These are phyloP conservation scores for Bucorvus abyssinicus DNA, from an alignment of 2,797 vertebrate species.

Conservation along the genomic window DNA sequence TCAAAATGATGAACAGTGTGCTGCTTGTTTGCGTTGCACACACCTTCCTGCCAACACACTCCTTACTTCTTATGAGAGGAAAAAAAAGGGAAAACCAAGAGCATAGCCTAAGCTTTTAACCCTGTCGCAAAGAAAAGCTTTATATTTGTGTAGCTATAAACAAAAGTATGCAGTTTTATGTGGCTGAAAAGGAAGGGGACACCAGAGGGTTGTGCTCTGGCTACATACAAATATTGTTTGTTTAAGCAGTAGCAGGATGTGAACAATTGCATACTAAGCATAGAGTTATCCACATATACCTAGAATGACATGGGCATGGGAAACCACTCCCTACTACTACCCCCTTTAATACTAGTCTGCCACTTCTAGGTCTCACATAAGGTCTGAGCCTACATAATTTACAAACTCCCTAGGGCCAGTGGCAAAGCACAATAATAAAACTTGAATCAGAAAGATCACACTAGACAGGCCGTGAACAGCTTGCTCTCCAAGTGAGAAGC, in stretches of 20 bases:
- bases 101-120: constrained; percentile 12
- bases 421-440: not conserved
- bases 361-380: not conserved
- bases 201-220: not conserved
- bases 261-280: not conserved
- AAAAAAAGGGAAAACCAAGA: not conserved
- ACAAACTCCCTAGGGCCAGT: not conserved
- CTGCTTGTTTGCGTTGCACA: not conserved
- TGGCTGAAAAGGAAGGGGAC: constrained; percentile 7
- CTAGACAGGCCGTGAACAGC: not conserved
- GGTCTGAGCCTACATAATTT: not conserved
- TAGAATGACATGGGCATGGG: not conserved
- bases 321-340: not conserved
- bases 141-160: constrained; percentile 23
- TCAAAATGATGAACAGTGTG: not conserved
- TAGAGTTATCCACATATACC: not conserved
- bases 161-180: constrained; percentile 34
- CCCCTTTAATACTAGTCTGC: not conserved
- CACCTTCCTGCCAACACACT: not conserved
- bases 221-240: constrained; percentile 30
- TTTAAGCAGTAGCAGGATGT: constrained; percentile 9
- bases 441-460: not conserved
- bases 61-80: not conserved
- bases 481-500: not conserved
- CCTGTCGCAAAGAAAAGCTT: constrained; percentile 20